Base-by-base conservation (phyloP, 2,113 vertebrate species). In the Mungos mungo region DNA sequence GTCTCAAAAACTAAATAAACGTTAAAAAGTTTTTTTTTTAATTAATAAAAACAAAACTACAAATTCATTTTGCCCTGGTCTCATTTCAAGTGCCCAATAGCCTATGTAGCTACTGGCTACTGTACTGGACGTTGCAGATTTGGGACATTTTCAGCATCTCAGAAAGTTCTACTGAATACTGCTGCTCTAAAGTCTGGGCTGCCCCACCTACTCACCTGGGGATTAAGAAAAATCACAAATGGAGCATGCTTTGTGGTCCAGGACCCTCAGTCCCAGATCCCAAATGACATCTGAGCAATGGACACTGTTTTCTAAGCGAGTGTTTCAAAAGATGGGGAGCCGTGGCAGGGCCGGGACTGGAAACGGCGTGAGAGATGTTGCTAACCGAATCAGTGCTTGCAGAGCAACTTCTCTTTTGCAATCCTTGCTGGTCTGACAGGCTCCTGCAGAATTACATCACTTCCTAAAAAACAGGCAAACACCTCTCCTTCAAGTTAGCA, bases 401-500 rank as follows among this genome's bases (percentile, higher is more conserved):
- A 96, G 86, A 98, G 86, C 98, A 97, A 97, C 95, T 97, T 97
- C 93, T 97, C 98, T 99, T 98, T 98, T 98, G 98, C 98, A 99
- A 99, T 98, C 98, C 82, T 98, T 96, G 98, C 98, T 98, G 98
- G 98, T 98, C 98, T 98, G 98, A 99, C 99, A 99, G 99, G 99
- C 99, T 99, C 98, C 98, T 98, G 98, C 98, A 74, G 97, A 98
- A 98, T 99, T 99, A 99, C 99, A 99, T 99, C 99, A 99, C 99
- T 99, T 99, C 99, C 98, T 99, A 99, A 98, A 99, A 98, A 99
- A 94, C 98, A 99, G 98, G 98, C 98, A 98, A 98, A 99, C 97
- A 97, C 98, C 98, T 99, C 99, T 99, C 98, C 98, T 98, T 97
- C 90, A 98, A 98, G 98, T 98, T 98, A 94, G 98, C 98, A 99